Percentiles rank a stretch among this genome's conserved stretches.
Evolutionary conservation across 2,797 vertebrate genomes (phyloP).

Genomic region (Anguilla marmorata): DNA sequence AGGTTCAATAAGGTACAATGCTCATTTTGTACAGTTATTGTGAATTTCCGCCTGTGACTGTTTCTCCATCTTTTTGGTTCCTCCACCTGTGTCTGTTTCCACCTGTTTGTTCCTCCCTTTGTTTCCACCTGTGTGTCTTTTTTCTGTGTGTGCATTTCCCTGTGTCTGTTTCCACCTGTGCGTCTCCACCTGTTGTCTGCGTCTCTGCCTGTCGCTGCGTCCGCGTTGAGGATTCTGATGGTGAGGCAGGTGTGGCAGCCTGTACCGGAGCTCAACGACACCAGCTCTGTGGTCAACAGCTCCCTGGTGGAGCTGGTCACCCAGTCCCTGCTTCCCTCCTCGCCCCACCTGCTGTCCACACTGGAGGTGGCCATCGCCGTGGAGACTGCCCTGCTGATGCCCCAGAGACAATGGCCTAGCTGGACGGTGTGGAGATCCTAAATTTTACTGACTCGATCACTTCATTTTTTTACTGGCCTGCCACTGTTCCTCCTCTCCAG

Average conservation of each 20-base stretch:
- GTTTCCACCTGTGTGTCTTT: background rate
- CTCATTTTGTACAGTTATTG: too few species aligned
- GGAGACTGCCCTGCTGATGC: conserved; percentile 55
- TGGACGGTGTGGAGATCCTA: conserved; percentile 66
- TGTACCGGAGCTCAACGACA: conserved; percentile 38
- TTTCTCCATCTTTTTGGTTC: background rate
- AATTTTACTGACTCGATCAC: background rate
- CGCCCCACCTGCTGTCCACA: conserved; percentile 50
- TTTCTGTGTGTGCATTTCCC: background rate
- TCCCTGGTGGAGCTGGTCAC: conserved; percentile 67
- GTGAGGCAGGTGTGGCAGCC: conserved; percentile 58
- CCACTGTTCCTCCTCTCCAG: background rate
- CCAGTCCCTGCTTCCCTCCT: conserved; percentile 62
- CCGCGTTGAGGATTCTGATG: conserved; percentile 66
- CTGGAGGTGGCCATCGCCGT: conserved; percentile 61
- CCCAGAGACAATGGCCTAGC: conserved; percentile 59
- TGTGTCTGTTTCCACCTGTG: conserved; percentile 15
- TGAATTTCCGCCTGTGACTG: background rate
- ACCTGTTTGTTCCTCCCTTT: background rate
- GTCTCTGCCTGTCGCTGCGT: background rate
- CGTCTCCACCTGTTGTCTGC: background rate
- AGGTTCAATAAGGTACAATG: too few species aligned
- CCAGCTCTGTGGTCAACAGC: conserved; percentile 44
- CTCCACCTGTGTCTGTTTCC: background rate
- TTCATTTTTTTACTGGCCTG: background rate